Percentiles rank a stretch among this genome's conserved stretches.
Conservation (phyloP, 2,888 invertebrate genomes). For the Craniophora ligustri region DNA sequence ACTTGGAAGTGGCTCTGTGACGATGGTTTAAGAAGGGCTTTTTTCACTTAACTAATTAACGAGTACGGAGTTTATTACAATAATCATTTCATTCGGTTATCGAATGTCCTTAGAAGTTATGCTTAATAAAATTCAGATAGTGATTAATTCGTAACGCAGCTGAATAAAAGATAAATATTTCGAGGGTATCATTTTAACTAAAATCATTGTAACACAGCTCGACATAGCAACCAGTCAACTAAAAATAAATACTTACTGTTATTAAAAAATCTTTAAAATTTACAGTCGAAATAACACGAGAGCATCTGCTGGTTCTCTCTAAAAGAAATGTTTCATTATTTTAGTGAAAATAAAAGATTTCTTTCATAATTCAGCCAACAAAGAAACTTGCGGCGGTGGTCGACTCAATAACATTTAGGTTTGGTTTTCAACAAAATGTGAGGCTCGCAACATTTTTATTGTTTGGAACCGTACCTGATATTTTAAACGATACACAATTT, state of each 20-base stretch:
- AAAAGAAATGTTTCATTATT: conserved; percentile 51
- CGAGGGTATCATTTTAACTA: neutral
- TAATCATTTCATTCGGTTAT: no score
- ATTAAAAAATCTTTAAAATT: conserved; percentile 46
- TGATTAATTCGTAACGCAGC: no score
- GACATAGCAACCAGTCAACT: conserved; percentile 10
- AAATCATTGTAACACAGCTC: neutral
- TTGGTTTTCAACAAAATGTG: conserved; percentile 39
- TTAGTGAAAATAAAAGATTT: conserved; percentile 54
- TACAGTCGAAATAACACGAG: conserved; percentile 34
- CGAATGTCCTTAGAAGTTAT: no score
- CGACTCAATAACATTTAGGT: conserved; percentile 51
- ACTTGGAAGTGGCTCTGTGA: no score
- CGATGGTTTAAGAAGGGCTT: no score
- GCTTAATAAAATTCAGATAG: no score
- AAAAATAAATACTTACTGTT: conserved; percentile 43
- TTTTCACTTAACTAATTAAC: no score
- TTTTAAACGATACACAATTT: conserved; percentile 29
- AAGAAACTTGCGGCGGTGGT: conserved; percentile 37
- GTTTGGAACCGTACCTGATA: conserved; percentile 37
- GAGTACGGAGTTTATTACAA: no score
- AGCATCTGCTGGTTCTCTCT: conserved; percentile 28
- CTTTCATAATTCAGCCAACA: conserved; percentile 49
- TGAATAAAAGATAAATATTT: no score
- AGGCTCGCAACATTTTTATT: conserved; percentile 30